Conservation (phyloP, 2,888 invertebrate species). For the Harpagoxenus sublaevis region DNA sequence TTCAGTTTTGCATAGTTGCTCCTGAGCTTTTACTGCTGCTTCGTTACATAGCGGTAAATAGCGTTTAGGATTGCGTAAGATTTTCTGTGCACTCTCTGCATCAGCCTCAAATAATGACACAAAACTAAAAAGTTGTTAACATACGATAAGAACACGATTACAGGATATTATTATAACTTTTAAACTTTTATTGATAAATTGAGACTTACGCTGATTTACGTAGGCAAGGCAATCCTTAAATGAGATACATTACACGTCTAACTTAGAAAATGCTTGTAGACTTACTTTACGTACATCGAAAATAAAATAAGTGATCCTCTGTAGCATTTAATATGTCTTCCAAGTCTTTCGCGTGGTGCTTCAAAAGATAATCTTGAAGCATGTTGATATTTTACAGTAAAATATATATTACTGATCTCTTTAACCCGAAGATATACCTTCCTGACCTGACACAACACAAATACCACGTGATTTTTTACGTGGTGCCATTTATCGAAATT, state of each 20-base stretch:
- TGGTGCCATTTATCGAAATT: no score
- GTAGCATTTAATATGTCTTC: constrained; percentile 88
- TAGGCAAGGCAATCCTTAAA: constrained; percentile 88
- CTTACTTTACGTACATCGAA: constrained; percentile 91
- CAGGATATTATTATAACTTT: constrained; percentile 88
- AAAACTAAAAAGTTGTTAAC: constrained; percentile 87
- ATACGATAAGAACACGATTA: constrained; percentile 13
- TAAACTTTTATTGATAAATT: constrained; percentile 87
- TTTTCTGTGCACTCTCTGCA: constrained; percentile 79
- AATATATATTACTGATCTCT: neutral
- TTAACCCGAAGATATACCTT: neutral
- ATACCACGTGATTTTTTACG: neutral
- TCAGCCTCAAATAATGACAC: constrained; percentile 90
- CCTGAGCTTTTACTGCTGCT: no score
- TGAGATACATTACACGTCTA: neutral
- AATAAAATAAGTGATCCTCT: constrained; percentile 89
- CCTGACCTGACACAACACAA: neutral
- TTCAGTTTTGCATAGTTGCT: no score
- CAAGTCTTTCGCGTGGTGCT: constrained; percentile 89
- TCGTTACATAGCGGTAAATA: no score
- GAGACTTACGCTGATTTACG: constrained; percentile 86
- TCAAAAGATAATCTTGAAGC: constrained; percentile 88
- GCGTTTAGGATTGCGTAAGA: no score
- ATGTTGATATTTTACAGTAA: constrained; percentile 64
- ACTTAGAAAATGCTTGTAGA: constrained; percentile 54